Conservation (phyloP, 1,140 invertebrate species). For the Drosophila simulans region DNA sequence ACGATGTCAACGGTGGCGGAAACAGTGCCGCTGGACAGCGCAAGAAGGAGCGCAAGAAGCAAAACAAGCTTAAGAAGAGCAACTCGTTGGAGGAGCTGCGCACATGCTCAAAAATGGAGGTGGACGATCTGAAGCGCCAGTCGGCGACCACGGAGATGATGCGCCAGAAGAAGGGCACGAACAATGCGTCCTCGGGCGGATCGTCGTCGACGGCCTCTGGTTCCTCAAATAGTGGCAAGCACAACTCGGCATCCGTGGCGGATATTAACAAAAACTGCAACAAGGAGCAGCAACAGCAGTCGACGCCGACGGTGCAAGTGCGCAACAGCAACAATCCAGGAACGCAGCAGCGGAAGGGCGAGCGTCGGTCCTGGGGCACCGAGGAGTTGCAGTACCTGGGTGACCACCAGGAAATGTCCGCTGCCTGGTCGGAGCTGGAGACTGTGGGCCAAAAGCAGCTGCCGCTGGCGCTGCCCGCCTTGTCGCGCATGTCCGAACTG, state of each 20-base stretch:
- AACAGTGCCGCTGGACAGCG: slow-evolving; percentile 36
- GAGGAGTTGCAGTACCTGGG: slow-evolving; percentile 85
- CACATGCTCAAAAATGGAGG: slow-evolving; percentile 82
- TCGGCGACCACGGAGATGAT: slow-evolving; percentile 83
- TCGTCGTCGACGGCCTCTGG: slow-evolving; percentile 10
- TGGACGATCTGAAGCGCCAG: slow-evolving; percentile 79
- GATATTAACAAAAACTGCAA: slow-evolving; percentile 65
- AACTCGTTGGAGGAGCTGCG: slow-evolving; percentile 89
- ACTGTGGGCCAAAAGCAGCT: slow-evolving; percentile 2
- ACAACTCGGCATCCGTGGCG: slow-evolving; percentile 66
- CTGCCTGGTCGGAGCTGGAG: slow-evolving; percentile 36
- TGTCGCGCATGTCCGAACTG: slow-evolving; percentile 69
- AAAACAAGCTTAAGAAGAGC: slow-evolving; percentile 86
- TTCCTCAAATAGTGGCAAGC: slow-evolving; percentile 30
- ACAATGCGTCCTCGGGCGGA: neutral
- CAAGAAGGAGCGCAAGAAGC: slow-evolving; percentile 75
- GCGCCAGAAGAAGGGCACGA: slow-evolving; percentile 67
- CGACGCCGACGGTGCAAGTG: slow-evolving; percentile 17
- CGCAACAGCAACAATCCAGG: slow-evolving; percentile 7
- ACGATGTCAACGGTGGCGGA: slow-evolving; percentile 43
- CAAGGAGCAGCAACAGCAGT: slow-evolving; percentile 52
- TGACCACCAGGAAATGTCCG: slow-evolving; percentile 34
- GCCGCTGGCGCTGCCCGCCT: slow-evolving; percentile 34
- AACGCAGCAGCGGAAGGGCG: slow-evolving; percentile 71
- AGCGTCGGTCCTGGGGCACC: slow-evolving; percentile 88